A percentile compares a stretch with the other conserved stretches of the same genome.
phyloP scores from a whole-genome alignment of 2,797 vertebrate genomes.

The Columba guinea region DNA sequence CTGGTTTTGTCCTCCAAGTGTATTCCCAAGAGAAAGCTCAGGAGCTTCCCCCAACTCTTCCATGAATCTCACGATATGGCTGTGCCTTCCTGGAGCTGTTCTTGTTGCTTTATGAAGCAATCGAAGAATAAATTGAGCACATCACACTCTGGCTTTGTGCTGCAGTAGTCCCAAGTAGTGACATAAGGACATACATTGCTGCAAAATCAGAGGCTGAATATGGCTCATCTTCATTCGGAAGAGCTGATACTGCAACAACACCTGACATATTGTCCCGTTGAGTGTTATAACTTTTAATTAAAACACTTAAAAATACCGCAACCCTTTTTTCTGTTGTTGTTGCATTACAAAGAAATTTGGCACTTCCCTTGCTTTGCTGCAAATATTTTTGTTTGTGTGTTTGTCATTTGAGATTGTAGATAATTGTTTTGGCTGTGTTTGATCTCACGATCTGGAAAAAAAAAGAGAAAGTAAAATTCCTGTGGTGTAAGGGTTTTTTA shows the following conservation, averaged over 20 bases:
- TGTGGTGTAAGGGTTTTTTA: background rate
- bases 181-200: background rate
- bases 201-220: background rate
- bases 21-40: background rate
- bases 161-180: background rate
- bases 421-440: constrained; percentile 37
- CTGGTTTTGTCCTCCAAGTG: background rate
- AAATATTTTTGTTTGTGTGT: constrained; percentile 26
- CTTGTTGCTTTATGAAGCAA: background rate
- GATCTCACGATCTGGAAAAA: constrained; percentile 2
- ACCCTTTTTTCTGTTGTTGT: background rate
- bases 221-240: background rate
- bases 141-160: background rate
- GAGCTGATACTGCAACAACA: constrained; percentile 22
- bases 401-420: constrained; percentile 1
- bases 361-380: background rate
- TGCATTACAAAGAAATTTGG: background rate
- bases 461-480: background rate
- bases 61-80: background rate
- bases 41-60: background rate
- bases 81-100: background rate
- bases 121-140: background rate
- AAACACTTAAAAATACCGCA: background rate
- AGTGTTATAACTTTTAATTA: background rate
- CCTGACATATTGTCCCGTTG: background rate